Percentiles rank a stretch among this genome's conserved stretches.
Conservation (phyloP, 2,888 invertebrate species). For the Xylota segnis region DNA sequence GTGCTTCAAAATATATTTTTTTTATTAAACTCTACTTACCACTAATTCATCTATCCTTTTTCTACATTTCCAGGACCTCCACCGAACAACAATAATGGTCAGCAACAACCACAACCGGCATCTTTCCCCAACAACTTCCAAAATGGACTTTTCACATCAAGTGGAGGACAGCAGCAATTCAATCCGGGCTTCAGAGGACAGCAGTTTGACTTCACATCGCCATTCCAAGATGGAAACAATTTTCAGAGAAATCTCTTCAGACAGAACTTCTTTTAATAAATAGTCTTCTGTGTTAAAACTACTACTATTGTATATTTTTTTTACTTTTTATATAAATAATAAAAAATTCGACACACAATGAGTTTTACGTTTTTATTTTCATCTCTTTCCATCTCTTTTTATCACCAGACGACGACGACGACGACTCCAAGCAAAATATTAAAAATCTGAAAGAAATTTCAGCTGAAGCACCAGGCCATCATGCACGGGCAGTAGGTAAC, state of each 20-base stretch:
- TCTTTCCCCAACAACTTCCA: slow-evolving; percentile 25
- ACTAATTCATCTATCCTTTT: neutral
- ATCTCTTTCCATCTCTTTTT: too few species aligned
- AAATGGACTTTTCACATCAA: slow-evolving; percentile 50
- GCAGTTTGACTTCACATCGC: slow-evolving; percentile 40
- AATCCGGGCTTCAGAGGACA: slow-evolving; percentile 24
- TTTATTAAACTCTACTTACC: neutral
- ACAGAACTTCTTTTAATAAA: slow-evolving; percentile 44
- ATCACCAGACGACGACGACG: too few species aligned
- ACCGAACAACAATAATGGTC: slow-evolving; percentile 18
- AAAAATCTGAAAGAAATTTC: slow-evolving; percentile 4
- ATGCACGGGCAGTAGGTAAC: neutral
- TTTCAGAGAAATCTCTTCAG: slow-evolving; percentile 51
- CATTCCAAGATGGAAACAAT: slow-evolving; percentile 44
- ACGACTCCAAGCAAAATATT: too few species aligned
- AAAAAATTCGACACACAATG: neutral
- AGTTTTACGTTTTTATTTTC: too few species aligned
- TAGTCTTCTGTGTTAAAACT: neutral
- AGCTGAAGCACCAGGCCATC: slow-evolving; percentile 1
- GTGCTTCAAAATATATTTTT: neutral
- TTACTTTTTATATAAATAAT: slow-evolving; percentile 32
- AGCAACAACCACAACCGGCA: slow-evolving; percentile 27
- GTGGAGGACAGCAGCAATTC: slow-evolving; percentile 32
- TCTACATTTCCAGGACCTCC: slow-evolving; percentile 30
- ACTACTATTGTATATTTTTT: neutral